A percentile compares a stretch with the other conserved stretches of the same genome.
These are phyloP conservation scores for Pachycephala philippinensis DNA, from an alignment of 2,113 vertebrate species.

Conservation along the genomic window DNA sequence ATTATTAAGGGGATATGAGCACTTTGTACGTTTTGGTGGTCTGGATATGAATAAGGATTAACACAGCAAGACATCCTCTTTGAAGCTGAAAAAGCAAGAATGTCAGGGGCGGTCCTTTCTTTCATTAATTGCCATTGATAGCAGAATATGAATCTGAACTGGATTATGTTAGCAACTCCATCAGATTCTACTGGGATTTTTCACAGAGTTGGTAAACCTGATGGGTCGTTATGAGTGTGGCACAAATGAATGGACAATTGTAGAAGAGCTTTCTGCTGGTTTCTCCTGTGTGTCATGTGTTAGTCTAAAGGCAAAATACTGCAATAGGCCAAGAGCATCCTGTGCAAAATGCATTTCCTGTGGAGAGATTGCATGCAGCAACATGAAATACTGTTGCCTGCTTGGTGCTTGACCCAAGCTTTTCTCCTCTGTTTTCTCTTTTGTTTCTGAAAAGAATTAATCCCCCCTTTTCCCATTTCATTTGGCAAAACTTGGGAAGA, in stretches of 20 bases:
- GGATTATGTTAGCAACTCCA: not conserved
- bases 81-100: not conserved
- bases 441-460: constrained; percentile 10
- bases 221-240: not conserved
- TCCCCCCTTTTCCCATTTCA: not conserved
- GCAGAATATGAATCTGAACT: not conserved
- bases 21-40: not conserved
- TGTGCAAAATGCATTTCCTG: not conserved
- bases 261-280: not conserved
- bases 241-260: fast-evolving
- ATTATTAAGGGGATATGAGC: not conserved
- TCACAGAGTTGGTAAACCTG: not conserved
- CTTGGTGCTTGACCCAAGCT: not conserved
- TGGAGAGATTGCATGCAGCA: not conserved
- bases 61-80: not conserved
- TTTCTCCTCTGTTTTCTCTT: not conserved
- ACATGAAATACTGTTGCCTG: not conserved
- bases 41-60: not conserved
- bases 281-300: not conserved
- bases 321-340: not conserved
- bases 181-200: not conserved
- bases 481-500: constrained; percentile 13
- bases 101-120: not conserved
- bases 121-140: not conserved
- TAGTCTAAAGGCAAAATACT: not conserved